A percentile compares a stretch with the other conserved stretches of the same genome.
phyloP scores from a whole-genome alignment of 1,140 invertebrate genomes.

The Drosophila pruinosa region DNA sequence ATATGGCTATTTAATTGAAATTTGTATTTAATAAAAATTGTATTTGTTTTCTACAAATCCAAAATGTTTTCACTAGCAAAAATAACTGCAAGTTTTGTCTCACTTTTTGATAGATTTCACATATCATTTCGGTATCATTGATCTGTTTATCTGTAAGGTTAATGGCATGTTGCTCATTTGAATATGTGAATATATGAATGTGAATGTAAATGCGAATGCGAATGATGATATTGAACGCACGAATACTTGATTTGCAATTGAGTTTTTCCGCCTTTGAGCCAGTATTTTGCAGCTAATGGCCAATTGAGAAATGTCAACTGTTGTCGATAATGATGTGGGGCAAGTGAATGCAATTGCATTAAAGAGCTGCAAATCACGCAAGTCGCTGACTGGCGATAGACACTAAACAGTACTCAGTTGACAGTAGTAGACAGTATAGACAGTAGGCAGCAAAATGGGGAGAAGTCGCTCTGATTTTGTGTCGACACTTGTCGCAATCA shows the following conservation, averaged over 20 bases:
- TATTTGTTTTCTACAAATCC: no score
- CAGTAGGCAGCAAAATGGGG: conserved; percentile 8
- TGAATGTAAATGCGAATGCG: no score
- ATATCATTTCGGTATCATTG: background rate
- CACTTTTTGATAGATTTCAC: background rate
- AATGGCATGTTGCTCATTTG: background rate
- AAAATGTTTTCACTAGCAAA: no score
- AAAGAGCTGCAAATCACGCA: conserved; percentile 24
- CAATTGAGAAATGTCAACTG: conserved; percentile 24
- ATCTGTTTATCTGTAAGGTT: background rate
- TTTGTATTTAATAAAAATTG: no score
- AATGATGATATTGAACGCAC: background rate
- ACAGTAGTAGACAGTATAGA: no score
- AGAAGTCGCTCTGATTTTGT: conserved; percentile 28
- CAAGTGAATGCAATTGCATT: conserved; percentile 42
- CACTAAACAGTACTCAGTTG: no score
- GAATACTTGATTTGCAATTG: background rate
- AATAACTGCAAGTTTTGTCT: no score
- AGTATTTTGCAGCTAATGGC: background rate
- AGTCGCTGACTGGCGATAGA: background rate
- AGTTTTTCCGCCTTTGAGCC: background rate
- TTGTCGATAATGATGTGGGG: conserved; percentile 30
- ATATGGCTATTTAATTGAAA: no score
- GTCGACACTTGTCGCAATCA: conserved; percentile 27
- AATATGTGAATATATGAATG: no score